phyloP scores from a whole-genome alignment of 2,888 invertebrate species.

The Chalcosyrphus nemorum region DNA sequence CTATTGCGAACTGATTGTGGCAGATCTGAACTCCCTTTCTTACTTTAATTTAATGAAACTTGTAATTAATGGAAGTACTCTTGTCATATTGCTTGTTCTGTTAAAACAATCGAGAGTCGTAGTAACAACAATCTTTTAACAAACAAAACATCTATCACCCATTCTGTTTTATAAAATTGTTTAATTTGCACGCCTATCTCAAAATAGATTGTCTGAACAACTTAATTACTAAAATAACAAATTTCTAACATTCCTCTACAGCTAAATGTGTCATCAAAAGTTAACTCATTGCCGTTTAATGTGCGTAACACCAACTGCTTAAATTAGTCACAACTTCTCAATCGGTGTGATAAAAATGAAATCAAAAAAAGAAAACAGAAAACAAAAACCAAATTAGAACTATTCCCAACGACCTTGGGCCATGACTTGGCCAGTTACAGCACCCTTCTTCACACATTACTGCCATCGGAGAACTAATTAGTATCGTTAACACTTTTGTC shows the following conservation, averaged over 20 bases:
- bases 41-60: too few species aligned
- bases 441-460: neutral
- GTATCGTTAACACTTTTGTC: neutral
- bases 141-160: too few species aligned
- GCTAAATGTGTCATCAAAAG: neutral
- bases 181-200: too few species aligned
- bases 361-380: too few species aligned
- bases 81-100: too few species aligned
- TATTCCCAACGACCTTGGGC: constrained; percentile 1
- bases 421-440: neutral
- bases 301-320: neutral
- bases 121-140: too few species aligned
- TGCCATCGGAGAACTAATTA: constrained; percentile 1
- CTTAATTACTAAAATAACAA: neutral
- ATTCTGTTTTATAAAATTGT: too few species aligned
- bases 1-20: too few species aligned
- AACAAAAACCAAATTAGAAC: neutral
- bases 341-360: neutral
- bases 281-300: too few species aligned
- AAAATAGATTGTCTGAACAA: neutral
- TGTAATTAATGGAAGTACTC: too few species aligned
- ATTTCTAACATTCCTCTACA: neutral
- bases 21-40: too few species aligned
- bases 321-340: neutral
- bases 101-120: too few species aligned